These are phyloP conservation scores for Sebastes baramenuke DNA, from an alignment of 2,797 vertebrate genomes.

Conservation along the genomic window DNA sequence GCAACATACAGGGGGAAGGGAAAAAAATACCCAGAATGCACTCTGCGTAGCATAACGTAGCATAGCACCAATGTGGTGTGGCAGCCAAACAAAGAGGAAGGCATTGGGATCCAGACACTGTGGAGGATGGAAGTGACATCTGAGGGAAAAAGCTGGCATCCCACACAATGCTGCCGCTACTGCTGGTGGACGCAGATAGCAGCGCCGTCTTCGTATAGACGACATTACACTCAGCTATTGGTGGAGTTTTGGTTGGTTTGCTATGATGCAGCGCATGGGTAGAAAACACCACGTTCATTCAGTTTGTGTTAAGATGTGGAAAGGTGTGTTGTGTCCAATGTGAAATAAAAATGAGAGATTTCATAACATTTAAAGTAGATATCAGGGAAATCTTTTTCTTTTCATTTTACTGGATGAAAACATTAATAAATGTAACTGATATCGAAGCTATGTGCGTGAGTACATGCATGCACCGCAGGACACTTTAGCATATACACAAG, in stretches of 20 bases:
- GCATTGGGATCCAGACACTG: constrained; percentile 39
- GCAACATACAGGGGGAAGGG: constrained; percentile 48
- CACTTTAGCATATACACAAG: too few species aligned
- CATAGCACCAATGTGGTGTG: constrained; percentile 42
- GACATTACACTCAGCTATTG: background rate
- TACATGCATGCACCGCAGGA: too few species aligned
- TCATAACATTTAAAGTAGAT: too few species aligned
- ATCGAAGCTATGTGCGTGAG: background rate
- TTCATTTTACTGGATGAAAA: background rate
- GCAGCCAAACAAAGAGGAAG: constrained; percentile 57
- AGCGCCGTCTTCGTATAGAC: background rate
- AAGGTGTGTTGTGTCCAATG: background rate
- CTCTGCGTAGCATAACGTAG: constrained; percentile 20
- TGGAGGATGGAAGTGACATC: constrained; percentile 50
- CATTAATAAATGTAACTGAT: constrained; percentile 12
- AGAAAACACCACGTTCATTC: background rate
- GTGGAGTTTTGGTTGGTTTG: background rate
- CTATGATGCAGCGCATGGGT: background rate
- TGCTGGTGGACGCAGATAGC: constrained; percentile 41
- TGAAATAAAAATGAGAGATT: too few species aligned
- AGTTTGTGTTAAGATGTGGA: background rate
- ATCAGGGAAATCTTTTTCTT: background rate
- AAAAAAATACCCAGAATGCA: constrained; percentile 71
- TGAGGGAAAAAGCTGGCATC: constrained; percentile 27
- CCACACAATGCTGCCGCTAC: constrained; percentile 11